These are phyloP conservation scores for Eulithis prunata DNA, from an alignment of 2,888 invertebrate genomes.

Conservation along the genomic window DNA sequence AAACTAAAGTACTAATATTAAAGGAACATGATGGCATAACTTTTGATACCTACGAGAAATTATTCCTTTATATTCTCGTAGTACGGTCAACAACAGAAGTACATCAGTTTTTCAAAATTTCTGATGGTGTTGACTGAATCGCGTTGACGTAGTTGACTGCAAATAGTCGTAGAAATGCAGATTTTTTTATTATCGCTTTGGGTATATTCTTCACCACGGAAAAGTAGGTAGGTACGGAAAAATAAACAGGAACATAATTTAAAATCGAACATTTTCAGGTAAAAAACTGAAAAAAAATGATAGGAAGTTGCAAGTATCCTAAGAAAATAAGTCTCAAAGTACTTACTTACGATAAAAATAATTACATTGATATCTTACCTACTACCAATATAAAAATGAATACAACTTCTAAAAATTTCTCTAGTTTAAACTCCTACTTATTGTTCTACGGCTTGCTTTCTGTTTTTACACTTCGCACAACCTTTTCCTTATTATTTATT, in stretches of 20 bases:
- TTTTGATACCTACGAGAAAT: too few species aligned
- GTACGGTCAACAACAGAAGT: too few species aligned
- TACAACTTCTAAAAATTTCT: slow-evolving; percentile 28
- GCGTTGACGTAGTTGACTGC: too few species aligned
- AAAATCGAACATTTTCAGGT: not conserved
- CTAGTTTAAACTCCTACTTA: slow-evolving; percentile 27
- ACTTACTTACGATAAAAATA: slow-evolving; percentile 1
- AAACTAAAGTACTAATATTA: too few species aligned
- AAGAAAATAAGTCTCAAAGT: slow-evolving; percentile 1
- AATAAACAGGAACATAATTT: not conserved
- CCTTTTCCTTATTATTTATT: slow-evolving; percentile 8
- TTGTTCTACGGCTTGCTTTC: slow-evolving; percentile 28
- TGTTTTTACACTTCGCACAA: slow-evolving; percentile 1
- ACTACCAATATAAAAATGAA: slow-evolving; percentile 27
- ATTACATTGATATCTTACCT: slow-evolving; percentile 19
- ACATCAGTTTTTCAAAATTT: too few species aligned
- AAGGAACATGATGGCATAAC: too few species aligned
- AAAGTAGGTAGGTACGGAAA: not conserved
- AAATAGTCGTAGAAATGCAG: too few species aligned
- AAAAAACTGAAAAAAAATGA: not conserved
- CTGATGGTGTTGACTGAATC: too few species aligned
- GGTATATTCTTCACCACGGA: too few species aligned
- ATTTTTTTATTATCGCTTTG: too few species aligned
- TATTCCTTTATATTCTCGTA: too few species aligned
- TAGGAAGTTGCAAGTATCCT: not conserved